Base-by-base conservation (phyloP, 2,888 invertebrate genomes). In the Molorchus minor region DNA sequence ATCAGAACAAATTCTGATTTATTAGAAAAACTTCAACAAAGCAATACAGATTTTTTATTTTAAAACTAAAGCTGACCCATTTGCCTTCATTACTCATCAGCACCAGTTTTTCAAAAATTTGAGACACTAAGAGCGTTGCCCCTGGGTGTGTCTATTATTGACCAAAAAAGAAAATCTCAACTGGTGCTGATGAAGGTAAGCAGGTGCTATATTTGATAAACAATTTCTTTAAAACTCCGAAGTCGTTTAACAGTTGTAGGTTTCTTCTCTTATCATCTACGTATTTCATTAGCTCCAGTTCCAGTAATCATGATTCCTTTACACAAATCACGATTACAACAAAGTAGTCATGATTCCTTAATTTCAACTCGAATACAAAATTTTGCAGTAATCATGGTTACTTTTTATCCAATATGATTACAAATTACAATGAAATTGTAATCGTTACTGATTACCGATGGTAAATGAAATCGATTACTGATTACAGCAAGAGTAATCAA, bases 151-250 rank as follows among this genome's bases (percentile, higher is more conserved):
- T n/a, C n/a, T n/a, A n/a, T n/a, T n/a, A n/a, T n/a, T n/a, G n/a
- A n/a, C n/a, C n/a, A n/a, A n/a, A n/a, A n/a, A n/a, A n/a, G n/a
- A n/a, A n/a, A n/a, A n/a, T n/a, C n/a, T n/a, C n/a, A n/a, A n/a
- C n/a, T n/a, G n/a, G 46, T 13, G 46, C 46, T 12, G 46, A 46
- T 30, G 46, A 46, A 46, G 46, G 46, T n/a, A 46, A 46, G 16
- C 21, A 12, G 13, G 29, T 30, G 16, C 12, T 46, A 25, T 46
- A 46, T 12, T 20, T 15, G 13, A 46, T 30, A 29, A 49, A 41
- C 29, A 43, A 7, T n/a, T 55, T 55, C 12, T 20, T 29, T 36
- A 36, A 13, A 36, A 36, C 15, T 4, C 5, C 13, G n/a, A 13
- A 36, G 38, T 36, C 38, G n/a, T 36, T 36, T 36, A 36, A 36